phyloP scores from a whole-genome alignment of 2,888 invertebrate species.

The Eucriotettix oculatus region DNA sequence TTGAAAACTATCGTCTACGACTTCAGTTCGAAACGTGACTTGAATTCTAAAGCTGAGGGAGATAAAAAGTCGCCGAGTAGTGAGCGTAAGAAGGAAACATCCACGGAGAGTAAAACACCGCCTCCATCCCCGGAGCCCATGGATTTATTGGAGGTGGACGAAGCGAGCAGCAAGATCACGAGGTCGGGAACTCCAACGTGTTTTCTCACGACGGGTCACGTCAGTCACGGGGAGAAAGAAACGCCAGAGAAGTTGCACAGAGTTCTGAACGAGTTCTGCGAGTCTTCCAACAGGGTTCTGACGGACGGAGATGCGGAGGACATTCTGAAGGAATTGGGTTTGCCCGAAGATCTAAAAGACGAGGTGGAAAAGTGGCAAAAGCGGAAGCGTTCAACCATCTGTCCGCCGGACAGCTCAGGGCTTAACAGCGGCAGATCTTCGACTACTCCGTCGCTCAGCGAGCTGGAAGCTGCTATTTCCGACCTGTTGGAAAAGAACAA shows the following conservation, averaged over 20 bases:
- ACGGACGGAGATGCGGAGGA: slow-evolving; percentile 1
- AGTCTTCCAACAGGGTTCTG: background rate
- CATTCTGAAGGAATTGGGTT: slow-evolving; percentile 3
- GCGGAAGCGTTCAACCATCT: background rate
- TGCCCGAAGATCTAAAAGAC: slow-evolving; percentile 2
- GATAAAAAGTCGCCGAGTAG: too few species aligned
- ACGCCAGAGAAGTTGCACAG: too few species aligned
- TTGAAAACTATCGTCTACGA: background rate
- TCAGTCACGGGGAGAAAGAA: background rate
- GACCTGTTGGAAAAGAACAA: slow-evolving; percentile 20
- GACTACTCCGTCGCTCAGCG: slow-evolving; percentile 24
- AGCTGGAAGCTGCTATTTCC: slow-evolving; percentile 23
- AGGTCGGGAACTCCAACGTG: too few species aligned
- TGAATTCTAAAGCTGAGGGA: too few species aligned
- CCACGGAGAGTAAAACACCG: slow-evolving; percentile 17
- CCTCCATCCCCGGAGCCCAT: slow-evolving; percentile 21
- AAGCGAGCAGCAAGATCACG: too few species aligned
- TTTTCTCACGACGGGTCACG: background rate
- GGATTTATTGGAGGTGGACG: slow-evolving; percentile 16
- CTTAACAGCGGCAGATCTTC: slow-evolving; percentile 15
- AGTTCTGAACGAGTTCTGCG: too few species aligned
- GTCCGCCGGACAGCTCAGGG: background rate
- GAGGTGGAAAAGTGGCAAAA: background rate
- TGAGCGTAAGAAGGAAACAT: background rate
- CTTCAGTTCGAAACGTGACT: background rate